Evolutionary conservation across 1,140 invertebrate genomes (phyloP), one percentile per base, ranked within the genome.

Genomic region (Cepaea nemoralis): DNA sequence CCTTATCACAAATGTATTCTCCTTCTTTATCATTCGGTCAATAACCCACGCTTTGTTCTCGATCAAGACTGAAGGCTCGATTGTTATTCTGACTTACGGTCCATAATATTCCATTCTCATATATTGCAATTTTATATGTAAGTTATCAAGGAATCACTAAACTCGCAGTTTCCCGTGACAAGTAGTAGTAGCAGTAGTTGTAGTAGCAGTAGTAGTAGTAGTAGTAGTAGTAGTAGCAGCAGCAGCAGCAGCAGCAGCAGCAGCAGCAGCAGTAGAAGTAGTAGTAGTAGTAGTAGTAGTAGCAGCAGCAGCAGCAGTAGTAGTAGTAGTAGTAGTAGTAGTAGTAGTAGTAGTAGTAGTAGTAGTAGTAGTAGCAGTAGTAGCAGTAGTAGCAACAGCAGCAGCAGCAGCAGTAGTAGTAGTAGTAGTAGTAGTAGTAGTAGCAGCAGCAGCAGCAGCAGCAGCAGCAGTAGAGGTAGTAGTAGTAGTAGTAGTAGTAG

Each of bases 311-410:
- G 67, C 33, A 31, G 67, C 24, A 31, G 67, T 70, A 70, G 67
- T 70, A 31, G 67, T 70, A 70, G 67, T 70, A 70, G 67, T 70
- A 70, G 67, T 70, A 70, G 67, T 70, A 70, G 67, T 70, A 70
- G 27, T 70, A 19, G 67, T 31, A 19, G 67, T 70, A 70, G 67
- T 31, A 70, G 67, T 70, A 70, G 67, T 70, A 70, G 67, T 70
- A 31, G 67, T 70, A 70, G 67, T 70, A 70, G 27, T 70, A 70
- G 67, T 31, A 55, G 50, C 19, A 55, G 50, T 22, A 55, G 8
- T 55, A 55, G n/a, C 22, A 67, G 63, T 45, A 45, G 16, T 6
- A 45, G 42, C 42, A 45, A 16, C 16, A 45, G 6, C 22, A 19
- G 50, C n/a, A 55, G 3, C n/a, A 5, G 50, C 2, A 19, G 50